Percentiles rank a stretch among this genome's conserved stretches.
phyloP scores from a whole-genome alignment of 2,113 vertebrate genomes.

The Clarias magur region DNA sequence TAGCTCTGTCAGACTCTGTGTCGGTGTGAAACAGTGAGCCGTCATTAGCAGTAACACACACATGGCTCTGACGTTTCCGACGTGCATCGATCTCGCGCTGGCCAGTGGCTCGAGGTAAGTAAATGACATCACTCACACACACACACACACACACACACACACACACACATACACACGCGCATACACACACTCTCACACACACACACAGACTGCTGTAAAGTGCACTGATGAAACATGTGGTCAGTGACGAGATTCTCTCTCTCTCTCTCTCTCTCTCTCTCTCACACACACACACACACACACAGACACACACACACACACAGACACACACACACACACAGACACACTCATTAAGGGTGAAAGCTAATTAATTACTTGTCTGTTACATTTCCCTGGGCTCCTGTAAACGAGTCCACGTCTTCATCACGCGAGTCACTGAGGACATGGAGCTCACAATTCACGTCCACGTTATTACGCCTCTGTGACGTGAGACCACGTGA shows the following conservation, averaged over 20 bases:
- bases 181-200: too few species aligned
- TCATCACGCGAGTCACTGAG: constrained; percentile 13
- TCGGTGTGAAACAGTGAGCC: background rate
- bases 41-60: background rate
- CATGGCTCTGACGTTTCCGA: background rate
- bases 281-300: background rate
- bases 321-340: background rate
- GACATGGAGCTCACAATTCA: background rate
- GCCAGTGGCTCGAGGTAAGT: background rate
- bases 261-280: background rate
- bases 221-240: constrained; percentile 5
- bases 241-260: background rate
- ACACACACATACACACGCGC: constrained; percentile 8
- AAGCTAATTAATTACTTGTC: constrained; percentile 32
- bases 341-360: constrained; percentile 25
- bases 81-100: background rate
- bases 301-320: constrained; percentile 7
- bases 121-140: background rate
- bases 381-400: constrained; percentile 22
- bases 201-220: background rate
- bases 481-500: background rate
- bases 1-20: background rate
- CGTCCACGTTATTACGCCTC: background rate
- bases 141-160: constrained; percentile 12
- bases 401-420: constrained; percentile 28